These are phyloP conservation scores for Paracanthobrama guichenoti DNA, from an alignment of 2,113 vertebrate genomes.

Conservation along the genomic window DNA sequence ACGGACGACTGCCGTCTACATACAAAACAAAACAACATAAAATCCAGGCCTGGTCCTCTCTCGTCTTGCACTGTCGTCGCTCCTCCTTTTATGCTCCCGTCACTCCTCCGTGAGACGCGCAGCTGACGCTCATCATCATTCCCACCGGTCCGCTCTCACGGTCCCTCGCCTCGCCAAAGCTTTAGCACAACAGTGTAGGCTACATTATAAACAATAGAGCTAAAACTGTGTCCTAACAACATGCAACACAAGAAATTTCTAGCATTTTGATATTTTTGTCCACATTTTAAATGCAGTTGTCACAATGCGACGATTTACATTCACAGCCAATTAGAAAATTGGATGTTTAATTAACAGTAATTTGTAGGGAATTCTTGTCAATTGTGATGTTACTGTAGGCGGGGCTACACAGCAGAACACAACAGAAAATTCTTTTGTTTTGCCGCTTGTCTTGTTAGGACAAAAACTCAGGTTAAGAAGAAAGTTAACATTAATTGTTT, in stretches of 20 bases:
- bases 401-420: not conserved
- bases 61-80: too few species aligned
- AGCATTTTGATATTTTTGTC: not conserved
- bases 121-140: too few species aligned
- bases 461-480: too few species aligned
- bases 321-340: not conserved
- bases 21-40: too few species aligned
- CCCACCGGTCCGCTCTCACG: too few species aligned
- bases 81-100: too few species aligned
- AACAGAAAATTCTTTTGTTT: too few species aligned
- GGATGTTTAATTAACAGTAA: not conserved
- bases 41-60: too few species aligned
- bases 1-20: too few species aligned
- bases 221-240: not conserved
- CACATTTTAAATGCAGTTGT: not conserved
- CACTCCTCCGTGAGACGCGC: too few species aligned
- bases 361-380: not conserved
- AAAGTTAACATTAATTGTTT: not conserved
- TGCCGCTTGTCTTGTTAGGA: too few species aligned
- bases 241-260: not conserved
- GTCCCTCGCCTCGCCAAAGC: too few species aligned
- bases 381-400: not conserved
- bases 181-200: not conserved
- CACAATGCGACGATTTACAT: not conserved
- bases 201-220: not conserved